phyloP scores from a whole-genome alignment of 2,797 vertebrate genomes.

The Liasis olivaceus region DNA sequence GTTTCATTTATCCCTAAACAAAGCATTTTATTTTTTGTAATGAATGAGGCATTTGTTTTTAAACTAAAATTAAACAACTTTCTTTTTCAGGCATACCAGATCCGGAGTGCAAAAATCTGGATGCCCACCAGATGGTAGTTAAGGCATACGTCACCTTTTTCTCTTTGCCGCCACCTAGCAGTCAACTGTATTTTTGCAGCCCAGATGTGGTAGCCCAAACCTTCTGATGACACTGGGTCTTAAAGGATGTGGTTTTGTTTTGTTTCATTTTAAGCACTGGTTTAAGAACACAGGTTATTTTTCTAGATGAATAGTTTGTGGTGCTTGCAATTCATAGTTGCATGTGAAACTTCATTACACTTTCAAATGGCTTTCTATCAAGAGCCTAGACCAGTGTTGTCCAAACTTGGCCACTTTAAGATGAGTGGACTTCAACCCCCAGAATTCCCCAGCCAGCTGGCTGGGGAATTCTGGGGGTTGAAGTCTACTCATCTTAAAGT shows the following conservation, averaged over 20 bases:
- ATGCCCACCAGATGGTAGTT: not conserved
- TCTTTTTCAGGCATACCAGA: not conserved
- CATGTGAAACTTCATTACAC: conserved; percentile 43
- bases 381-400: not conserved
- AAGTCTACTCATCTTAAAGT: not conserved
- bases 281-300: conserved; percentile 60
- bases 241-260: conserved; percentile 55
- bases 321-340: conserved; percentile 53
- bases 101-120: not conserved
- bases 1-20: conserved; percentile 59
- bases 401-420: no score
- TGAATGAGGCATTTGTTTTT: conserved; percentile 60
- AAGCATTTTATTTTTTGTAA: conserved; percentile 53
- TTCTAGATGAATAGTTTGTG: conserved; percentile 62
- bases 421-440: no score
- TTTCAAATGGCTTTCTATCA: conserved; percentile 18
- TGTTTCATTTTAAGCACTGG: conserved; percentile 59
- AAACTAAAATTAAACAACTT: conserved; percentile 63
- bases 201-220: not conserved
- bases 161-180: not conserved
- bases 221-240: conserved; percentile 23
- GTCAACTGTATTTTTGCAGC: not conserved
- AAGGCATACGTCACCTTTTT: not conserved
- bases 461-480: no score
- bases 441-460: no score